A percentile compares a stretch with the other conserved stretches of the same genome.
Evolutionary conservation across 2,888 invertebrate genomes (phyloP).

Genomic region (Philhelius pedissequus): DNA sequence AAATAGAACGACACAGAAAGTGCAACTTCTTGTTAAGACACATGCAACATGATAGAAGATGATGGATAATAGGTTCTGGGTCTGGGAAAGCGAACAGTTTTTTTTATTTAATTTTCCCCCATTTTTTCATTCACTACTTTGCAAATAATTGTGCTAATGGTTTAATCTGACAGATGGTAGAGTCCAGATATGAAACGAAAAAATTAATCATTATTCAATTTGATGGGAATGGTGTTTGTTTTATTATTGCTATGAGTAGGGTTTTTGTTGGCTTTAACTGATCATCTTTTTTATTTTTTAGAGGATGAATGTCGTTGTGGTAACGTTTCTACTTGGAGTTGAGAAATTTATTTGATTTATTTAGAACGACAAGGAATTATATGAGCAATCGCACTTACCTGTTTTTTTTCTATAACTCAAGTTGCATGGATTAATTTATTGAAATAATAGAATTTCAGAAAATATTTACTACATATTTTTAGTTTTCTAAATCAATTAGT

Average conservation of each 20-base stretch:
- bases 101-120: background rate
- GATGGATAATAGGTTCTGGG: slow-evolving; percentile 3
- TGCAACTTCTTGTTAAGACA: slow-evolving; percentile 46
- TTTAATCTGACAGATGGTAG: slow-evolving; percentile 24
- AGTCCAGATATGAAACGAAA: background rate
- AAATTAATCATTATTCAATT: slow-evolving; percentile 29
- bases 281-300: background rate
- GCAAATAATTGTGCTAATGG: slow-evolving; percentile 44
- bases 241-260: background rate
- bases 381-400: no score
- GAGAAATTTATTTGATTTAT: background rate
- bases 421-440: no score
- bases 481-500: no score
- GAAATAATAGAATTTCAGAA: no score
- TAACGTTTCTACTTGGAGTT: background rate
- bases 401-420: no score
- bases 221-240: slow-evolving; percentile 8
- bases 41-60: background rate
- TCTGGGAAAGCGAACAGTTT: slow-evolving; percentile 31
- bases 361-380: no score
- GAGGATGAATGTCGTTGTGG: background rate
- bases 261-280: background rate
- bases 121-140: background rate
- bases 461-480: no score
- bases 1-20: slow-evolving; percentile 54